Percentiles rank a stretch among this genome's conserved stretches.
These are phyloP conservation scores for Drosophila anomelani DNA, from an alignment of 2,888 invertebrate genomes.

Conservation along the genomic window DNA sequence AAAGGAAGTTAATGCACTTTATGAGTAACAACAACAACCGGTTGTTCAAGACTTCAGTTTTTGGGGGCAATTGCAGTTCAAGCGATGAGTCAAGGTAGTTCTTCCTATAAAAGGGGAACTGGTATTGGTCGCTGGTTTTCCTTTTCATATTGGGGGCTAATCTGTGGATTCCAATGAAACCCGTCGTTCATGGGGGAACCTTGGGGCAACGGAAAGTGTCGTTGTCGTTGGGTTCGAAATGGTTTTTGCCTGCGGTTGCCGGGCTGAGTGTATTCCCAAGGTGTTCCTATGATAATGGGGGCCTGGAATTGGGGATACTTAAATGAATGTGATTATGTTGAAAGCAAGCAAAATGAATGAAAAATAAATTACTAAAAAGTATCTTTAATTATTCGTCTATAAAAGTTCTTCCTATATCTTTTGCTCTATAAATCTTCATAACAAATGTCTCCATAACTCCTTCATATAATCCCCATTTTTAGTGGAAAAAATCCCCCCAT, in stretches of 20 bases:
- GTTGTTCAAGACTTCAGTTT: slow-evolving; percentile 37
- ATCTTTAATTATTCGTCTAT: background rate
- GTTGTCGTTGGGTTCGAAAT: slow-evolving; percentile 9
- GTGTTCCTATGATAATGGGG: slow-evolving; percentile 1
- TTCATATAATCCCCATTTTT: background rate
- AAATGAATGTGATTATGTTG: background rate
- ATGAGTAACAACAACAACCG: slow-evolving; percentile 44
- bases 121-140: slow-evolving; percentile 11
- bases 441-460: background rate
- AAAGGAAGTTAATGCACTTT: slow-evolving; percentile 73
- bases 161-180: slow-evolving; percentile 20
- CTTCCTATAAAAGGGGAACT: slow-evolving; percentile 30
- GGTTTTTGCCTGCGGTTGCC: background rate
- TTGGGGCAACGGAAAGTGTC: slow-evolving; percentile 19
- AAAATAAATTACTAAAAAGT: background rate
- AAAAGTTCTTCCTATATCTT: background rate
- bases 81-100: slow-evolving; percentile 67
- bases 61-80: slow-evolving; percentile 47
- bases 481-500: background rate
- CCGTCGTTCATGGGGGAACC: slow-evolving; percentile 3
- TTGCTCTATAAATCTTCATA: too few relatives aligned
- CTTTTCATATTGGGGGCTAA: slow-evolving; percentile 8
- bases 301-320: background rate
- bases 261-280: background rate
- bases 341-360: background rate